Evolutionary conservation across 2,113 vertebrate species (phyloP).

Genomic region (Dasyornis broadbenti): DNA sequence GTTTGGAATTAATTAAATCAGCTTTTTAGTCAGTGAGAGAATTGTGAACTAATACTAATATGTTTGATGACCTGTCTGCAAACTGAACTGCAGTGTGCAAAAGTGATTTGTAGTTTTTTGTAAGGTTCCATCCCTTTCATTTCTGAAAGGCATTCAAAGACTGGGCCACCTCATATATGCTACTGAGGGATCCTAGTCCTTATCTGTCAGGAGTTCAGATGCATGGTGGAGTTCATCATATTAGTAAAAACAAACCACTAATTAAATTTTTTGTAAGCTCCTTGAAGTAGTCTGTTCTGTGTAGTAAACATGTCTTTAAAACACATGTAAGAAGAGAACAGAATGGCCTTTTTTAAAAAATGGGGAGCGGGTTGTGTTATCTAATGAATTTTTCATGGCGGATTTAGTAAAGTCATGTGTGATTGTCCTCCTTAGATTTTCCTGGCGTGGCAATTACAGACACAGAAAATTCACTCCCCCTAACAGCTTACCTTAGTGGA

Average conservation of each 20-base stretch:
- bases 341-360: not conserved
- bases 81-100: not conserved
- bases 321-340: not conserved
- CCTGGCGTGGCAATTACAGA: not conserved
- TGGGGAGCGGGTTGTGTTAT: not conserved
- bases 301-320: not conserved
- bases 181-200: not conserved
- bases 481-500: slow-evolving; percentile 50
- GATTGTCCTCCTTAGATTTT: slow-evolving; percentile 55
- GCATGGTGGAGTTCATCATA: not conserved
- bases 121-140: not conserved
- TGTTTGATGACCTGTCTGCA: not conserved
- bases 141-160: not conserved
- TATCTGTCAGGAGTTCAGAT: not conserved
- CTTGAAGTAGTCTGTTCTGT: not conserved
- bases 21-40: not conserved
- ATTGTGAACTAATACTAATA: not conserved
- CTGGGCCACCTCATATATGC: not conserved
- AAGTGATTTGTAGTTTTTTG: not conserved
- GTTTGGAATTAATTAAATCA: not conserved
- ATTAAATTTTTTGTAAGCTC: not conserved
- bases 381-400: slow-evolving; percentile 40
- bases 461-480: slow-evolving; percentile 49
- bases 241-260: not conserved
- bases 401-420: slow-evolving; percentile 11